These are phyloP conservation scores for Oryctolagus cuniculus DNA, from an alignment of 2,113 vertebrate species.

Conservation along the genomic window mOryCun1.1 NC_091448.1:33663501-33664000, in stretches of 20 bases:
- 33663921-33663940: neutral
- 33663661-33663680: no score
- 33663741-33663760: neutral
- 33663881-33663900: constrained; percentile 75
- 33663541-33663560: neutral
- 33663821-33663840: constrained; percentile 26
- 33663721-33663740: neutral
- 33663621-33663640: neutral
- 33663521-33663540: neutral
- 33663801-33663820: neutral
- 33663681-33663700: neutral
- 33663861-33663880: constrained; percentile 57
- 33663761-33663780: neutral
- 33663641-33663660: neutral
- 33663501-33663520: neutral
- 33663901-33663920: constrained; percentile 78
- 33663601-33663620: neutral
- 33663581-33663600: neutral
- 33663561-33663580: neutral
- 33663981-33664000: neutral
- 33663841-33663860: constrained; percentile 72
- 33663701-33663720: neutral
- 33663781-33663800: constrained; percentile 65
- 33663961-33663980: neutral
- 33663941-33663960: constrained; percentile 78